phyloP scores from a whole-genome alignment of 2,888 invertebrate species.

The Melinaea menophilus region DNA sequence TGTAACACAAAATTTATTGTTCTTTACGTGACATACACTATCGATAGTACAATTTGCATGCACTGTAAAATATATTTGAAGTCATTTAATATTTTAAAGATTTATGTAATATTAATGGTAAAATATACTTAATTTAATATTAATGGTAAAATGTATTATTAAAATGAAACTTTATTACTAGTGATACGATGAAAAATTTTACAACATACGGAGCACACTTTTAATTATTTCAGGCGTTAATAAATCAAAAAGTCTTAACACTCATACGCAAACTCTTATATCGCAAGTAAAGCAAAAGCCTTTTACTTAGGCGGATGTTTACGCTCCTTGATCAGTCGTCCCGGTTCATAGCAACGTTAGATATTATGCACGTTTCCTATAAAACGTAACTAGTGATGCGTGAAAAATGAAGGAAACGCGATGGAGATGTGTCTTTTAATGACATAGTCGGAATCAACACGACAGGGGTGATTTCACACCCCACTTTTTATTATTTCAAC shows the following conservation, averaged over 20 bases:
- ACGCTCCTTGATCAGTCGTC: constrained; percentile 29
- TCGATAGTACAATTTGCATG: constrained; percentile 31
- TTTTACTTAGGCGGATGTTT: constrained; percentile 22
- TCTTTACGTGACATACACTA: constrained; percentile 29
- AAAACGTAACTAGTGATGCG: constrained; percentile 49
- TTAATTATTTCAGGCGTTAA: constrained; percentile 20
- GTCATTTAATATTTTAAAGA: not conserved
- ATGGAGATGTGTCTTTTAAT: constrained; percentile 48
- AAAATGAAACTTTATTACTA: not conserved
- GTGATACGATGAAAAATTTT: not conserved
- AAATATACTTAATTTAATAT: not conserved
- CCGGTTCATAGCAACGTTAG: constrained; percentile 21
- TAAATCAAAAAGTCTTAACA: constrained; percentile 19
- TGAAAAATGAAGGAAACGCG: constrained; percentile 46
- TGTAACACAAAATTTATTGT: constrained; percentile 69
- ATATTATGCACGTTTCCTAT: constrained; percentile 39
- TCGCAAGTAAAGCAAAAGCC: constrained; percentile 17
- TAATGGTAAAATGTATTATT: no score
- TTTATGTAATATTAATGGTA: not conserved
- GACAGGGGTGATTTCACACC: constrained; percentile 49
- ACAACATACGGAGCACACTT: not conserved
- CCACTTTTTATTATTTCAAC: constrained; percentile 64
- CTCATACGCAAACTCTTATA: constrained; percentile 12
- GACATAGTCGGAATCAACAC: constrained; percentile 46
- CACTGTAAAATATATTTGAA: constrained; percentile 14